Conservation (phyloP, 2,888 invertebrate species). For the Dilophus febrilis region DNA sequence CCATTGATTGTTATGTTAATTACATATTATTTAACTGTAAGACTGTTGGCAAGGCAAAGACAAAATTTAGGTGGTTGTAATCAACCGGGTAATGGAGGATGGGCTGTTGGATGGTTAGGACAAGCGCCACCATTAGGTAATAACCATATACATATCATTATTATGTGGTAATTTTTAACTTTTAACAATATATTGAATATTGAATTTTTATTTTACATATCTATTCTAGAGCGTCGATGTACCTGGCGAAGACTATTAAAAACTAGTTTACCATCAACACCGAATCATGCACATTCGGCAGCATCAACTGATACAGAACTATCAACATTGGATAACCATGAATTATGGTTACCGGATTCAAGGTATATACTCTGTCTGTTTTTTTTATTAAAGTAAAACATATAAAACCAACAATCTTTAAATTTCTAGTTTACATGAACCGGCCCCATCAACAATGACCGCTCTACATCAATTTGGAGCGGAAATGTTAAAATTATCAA, state of each 20-base stretch:
- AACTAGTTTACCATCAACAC: constrained; percentile 31
- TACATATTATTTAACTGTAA: constrained; percentile 85
- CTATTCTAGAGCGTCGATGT: constrained; percentile 45
- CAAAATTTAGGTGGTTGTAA: constrained; percentile 43
- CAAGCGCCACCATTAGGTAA: constrained; percentile 36
- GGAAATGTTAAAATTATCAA: constrained; percentile 68
- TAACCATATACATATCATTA: not conserved
- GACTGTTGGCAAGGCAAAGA: constrained; percentile 66
- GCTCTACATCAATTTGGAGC: constrained; percentile 74
- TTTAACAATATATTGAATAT: not conserved
- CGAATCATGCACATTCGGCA: constrained; percentile 50
- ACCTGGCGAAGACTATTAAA: constrained; percentile 61
- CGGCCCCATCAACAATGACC: constrained; percentile 66
- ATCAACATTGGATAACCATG: constrained; percentile 67
- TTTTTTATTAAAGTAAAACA: not conserved
- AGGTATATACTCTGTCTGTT: constrained; percentile 27
- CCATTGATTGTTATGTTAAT: constrained; percentile 87
- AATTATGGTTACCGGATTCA: constrained; percentile 60
- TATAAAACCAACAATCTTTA: too few species aligned
- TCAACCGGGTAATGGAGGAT: constrained; percentile 32
- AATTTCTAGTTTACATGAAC: constrained; percentile 39
- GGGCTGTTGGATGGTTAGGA: constrained; percentile 62
- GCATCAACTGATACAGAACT: constrained; percentile 72
- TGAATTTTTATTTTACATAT: constrained; percentile 10
- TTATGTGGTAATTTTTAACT: not conserved